Evolutionary conservation across 2,113 vertebrate species (phyloP), one percentile per base, ranked within the genome.

Genomic region (Conger conger): DNA sequence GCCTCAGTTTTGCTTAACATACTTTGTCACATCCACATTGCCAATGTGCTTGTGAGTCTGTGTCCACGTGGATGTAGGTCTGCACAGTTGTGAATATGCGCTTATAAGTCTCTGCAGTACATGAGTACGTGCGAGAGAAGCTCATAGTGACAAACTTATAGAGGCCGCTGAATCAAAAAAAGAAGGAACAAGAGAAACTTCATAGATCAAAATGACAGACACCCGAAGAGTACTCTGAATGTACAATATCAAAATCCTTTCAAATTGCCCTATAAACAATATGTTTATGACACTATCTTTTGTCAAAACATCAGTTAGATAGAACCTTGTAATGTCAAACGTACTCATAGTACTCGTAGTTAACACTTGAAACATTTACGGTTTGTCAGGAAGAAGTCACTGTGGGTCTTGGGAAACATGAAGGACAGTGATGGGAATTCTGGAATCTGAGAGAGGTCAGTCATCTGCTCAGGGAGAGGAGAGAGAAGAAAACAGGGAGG

Each of bases 101-200:
- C 9, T 23, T 60, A 20, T 23, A 57, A 13, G 36, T 27, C 36
- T 33, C 68, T 84, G 76, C 40, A 17, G 60, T 88, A 80, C 86
- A 83, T 88, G 80, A 76, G 86, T 42, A n/a, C 63, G 8, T 73
- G 38, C 36, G 27, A 63, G 83, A 76, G 81, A 54, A 87, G 79
- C 83, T 86, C 80, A 82, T 27, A 60, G 63, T 78, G 11, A 77
- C 80, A 85, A 78, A 78, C 7, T 3, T 9, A n/a, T 38, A 45
- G 38, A 60, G n/a, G 27, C 18, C 9, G 3, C 57, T 60, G 57
- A 27, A 27, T 20, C 57, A 60, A 27, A 27, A 60, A 60, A 60
- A 60, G 20, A 27, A 60, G 54, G 17, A 57, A 17, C 15, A 16
- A 57, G 54, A 57, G 54, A 57, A 57, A 57, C n/a, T n/a, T n/a